These are phyloP conservation scores for Clepsis dumicolana DNA, from an alignment of 2,888 invertebrate genomes.

Conservation along the genomic window DNA sequence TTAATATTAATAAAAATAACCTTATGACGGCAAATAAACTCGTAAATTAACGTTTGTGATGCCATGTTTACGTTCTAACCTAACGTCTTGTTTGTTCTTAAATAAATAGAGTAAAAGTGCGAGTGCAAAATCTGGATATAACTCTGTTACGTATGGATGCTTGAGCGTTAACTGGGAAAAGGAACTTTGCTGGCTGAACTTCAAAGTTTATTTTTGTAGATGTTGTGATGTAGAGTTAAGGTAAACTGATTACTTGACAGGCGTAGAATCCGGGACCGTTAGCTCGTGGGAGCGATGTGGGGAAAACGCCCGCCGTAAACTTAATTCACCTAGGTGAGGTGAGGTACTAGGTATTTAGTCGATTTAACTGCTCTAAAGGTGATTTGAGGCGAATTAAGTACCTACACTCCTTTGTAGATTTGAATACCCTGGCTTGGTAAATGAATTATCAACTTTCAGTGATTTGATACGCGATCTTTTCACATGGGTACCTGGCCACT, in stretches of 20 bases:
- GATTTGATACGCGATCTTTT: too few relatives aligned
- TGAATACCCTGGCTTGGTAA: too few relatives aligned
- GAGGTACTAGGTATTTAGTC: neutral
- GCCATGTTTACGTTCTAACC: constrained; percentile 24
- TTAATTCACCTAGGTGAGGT: too few relatives aligned
- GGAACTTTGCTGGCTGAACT: neutral
- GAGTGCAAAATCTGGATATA: constrained; percentile 34
- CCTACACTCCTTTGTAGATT: too few relatives aligned
- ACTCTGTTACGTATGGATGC: neutral
- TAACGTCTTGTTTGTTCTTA: constrained; percentile 33
- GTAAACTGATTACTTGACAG: neutral
- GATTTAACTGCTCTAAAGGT: too few relatives aligned
- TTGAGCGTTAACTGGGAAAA: neutral
- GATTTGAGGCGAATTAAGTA: too few relatives aligned
- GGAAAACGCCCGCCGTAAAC: too few relatives aligned
- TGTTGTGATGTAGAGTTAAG: neutral
- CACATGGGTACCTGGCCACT: too few relatives aligned
- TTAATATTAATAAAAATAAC: constrained; percentile 11
- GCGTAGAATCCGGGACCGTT: constrained; percentile 16
- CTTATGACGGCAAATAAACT: constrained; percentile 19
- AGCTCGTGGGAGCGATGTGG: constrained; percentile 9
- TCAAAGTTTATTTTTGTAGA: neutral
- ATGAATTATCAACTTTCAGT: too few relatives aligned
- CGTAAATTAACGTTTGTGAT: constrained; percentile 16
- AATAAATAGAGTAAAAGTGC: constrained; percentile 27